Evolutionary conservation across 2,113 vertebrate species (phyloP).

Genomic region (Antechinus stuartii): DNA sequence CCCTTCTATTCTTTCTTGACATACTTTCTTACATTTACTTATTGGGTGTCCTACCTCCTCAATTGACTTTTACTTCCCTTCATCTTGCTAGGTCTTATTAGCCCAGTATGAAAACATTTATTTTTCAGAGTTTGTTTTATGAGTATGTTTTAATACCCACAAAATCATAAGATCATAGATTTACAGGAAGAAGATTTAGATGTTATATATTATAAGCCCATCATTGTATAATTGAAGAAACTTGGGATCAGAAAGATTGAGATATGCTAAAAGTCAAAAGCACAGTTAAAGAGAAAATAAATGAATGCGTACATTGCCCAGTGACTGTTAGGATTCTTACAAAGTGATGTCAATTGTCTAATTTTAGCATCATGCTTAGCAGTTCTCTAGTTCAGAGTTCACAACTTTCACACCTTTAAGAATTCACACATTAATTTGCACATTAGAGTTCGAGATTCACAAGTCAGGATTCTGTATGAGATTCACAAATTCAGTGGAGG

Average conservation of each 20-base stretch:
- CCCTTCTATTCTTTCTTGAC: neutral
- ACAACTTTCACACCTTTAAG: too few relatives aligned
- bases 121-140: constrained; percentile 21
- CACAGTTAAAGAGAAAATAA: neutral
- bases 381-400: too few relatives aligned
- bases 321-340: too few relatives aligned
- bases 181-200: neutral
- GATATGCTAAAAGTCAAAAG: neutral
- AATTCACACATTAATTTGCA: too few relatives aligned
- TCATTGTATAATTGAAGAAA: neutral
- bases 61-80: neutral
- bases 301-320: neutral
- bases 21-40: neutral
- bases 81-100: neutral
- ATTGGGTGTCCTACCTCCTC: neutral
- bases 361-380: too few relatives aligned
- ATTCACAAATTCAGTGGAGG: too few relatives aligned
- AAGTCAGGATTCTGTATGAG: too few relatives aligned
- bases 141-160: neutral
- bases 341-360: too few relatives aligned
- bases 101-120: neutral
- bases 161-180: neutral
- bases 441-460: too few relatives aligned
- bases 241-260: neutral
- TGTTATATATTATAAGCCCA: neutral